Evolutionary conservation across 2,113 vertebrate genomes (phyloP), one percentile per base, ranked within the genome.

Genomic region (Muntiacus reevesi): DNA sequence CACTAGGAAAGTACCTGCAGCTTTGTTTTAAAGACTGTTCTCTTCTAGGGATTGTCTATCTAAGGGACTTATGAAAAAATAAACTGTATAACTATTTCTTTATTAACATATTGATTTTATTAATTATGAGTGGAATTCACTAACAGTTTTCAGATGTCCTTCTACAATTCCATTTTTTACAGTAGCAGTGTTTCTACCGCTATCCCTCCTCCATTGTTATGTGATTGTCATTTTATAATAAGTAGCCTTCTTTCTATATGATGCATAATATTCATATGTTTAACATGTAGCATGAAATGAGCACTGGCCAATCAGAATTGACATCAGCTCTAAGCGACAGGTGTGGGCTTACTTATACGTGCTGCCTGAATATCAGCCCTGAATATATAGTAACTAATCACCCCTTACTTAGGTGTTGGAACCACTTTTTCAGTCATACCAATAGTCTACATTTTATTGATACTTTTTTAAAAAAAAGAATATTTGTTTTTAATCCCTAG

Each of bases 1-100:
- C 40, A 15, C 71, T 76, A 76, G 40, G 71, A 27, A 76, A 76
- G 40, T 15, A 40, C 23, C 40, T 3, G 17, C 27, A 59, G 2
- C 30, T 87, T 94, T 94, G n/a, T 82, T 87, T 92, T 50, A 50
- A 87, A 92, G 55, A 12, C 2, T 83, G 57, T 85, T 87, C 11
- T 92, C 45, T 81, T 84, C 89, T 93, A 85, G 47, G 45, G 54
- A 91, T 19, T 93, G 91, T 96, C 23, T 79, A 25, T 82, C 55
- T 27, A 93, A 71, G 52, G 8, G 74, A 50, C 28, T 92, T 95
- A 43, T 90, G 25, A 1, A 95, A 96, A 98, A 94, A 92, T 82
- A 82, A 96, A 78, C 16, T 54, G 1, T 57, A 19, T 43, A 64
- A 47, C 79, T 89, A 30, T 91, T 87, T 64, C 83, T 30, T 52